Conservation (phyloP, 2,113 vertebrate genomes). For the Ctenodactylus gundi region DNA sequence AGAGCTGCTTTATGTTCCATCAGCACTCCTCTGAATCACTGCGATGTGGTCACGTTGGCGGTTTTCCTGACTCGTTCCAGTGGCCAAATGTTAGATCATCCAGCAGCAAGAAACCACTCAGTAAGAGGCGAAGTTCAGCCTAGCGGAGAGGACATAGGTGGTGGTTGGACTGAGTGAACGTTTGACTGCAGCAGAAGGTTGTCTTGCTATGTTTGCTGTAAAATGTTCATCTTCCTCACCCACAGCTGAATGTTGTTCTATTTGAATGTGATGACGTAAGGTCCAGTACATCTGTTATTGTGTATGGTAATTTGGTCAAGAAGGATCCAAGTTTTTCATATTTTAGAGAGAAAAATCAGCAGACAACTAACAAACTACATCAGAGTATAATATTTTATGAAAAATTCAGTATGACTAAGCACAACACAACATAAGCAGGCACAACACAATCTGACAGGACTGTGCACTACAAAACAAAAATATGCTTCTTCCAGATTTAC, state of each 20-base stretch:
- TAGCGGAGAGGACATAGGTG: neutral
- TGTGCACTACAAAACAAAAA: slow-evolving; percentile 24
- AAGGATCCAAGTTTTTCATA: slow-evolving; percentile 53
- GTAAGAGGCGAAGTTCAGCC: neutral
- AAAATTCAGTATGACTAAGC: slow-evolving; percentile 17
- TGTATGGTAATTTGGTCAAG: slow-evolving; percentile 54
- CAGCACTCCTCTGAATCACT: neutral
- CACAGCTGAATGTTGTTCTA: neutral
- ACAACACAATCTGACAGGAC: slow-evolving; percentile 23
- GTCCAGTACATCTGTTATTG: slow-evolving; percentile 48
- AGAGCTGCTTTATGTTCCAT: neutral
- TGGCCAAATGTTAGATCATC: neutral
- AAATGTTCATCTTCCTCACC: neutral
- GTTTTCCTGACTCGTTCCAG: neutral
- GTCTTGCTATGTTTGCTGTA: neutral
- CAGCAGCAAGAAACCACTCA: neutral
- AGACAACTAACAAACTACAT: neutral
- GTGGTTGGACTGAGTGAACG: neutral
- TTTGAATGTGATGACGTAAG: slow-evolving; percentile 25
- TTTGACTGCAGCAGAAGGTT: neutral
- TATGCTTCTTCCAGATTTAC: neutral
- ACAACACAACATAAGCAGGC: slow-evolving; percentile 25
- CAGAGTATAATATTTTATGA: slow-evolving; percentile 65
- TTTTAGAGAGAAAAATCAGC: slow-evolving; percentile 49
- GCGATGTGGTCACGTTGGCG: neutral